Evolutionary conservation across 2,888 invertebrate genomes (phyloP).

Genomic region (Cryptus armator): DNA sequence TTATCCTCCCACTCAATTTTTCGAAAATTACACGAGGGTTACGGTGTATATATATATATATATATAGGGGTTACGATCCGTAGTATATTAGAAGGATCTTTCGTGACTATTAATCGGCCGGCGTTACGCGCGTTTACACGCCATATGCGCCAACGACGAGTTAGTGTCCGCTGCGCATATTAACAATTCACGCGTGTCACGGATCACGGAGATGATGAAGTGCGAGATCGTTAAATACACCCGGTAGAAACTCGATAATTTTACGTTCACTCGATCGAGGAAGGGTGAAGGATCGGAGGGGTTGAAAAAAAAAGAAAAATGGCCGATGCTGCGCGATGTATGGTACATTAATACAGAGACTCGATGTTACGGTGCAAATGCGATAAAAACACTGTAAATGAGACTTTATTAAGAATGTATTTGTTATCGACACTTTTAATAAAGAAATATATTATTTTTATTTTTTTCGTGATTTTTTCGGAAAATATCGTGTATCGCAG

Average conservation of each 20-base stretch:
- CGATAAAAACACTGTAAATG: not conserved
- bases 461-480: too few relatives aligned
- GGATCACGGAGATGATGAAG: conserved; percentile 55
- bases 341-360: not conserved
- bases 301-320: not conserved
- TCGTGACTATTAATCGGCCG: conserved; percentile 46
- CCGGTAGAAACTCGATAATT: conserved; percentile 70
- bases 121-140: conserved; percentile 11
- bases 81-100: conserved; percentile 26
- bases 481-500: too few relatives aligned
- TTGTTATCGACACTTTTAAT: too few relatives aligned
- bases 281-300: conserved; percentile 13
- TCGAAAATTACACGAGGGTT: conserved; percentile 52
- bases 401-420: too few relatives aligned
- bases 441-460: too few relatives aligned
- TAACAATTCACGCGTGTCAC: conserved; percentile 54
- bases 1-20: conserved; percentile 53
- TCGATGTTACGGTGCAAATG: not conserved
- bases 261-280: conserved; percentile 30
- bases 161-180: conserved; percentile 31
- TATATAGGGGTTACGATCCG: conserved; percentile 3
- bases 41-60: conserved; percentile 13
- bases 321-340: not conserved
- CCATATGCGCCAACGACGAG: conserved; percentile 23
- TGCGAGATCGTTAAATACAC: conserved; percentile 76